phyloP scores from a whole-genome alignment of 2,888 invertebrate genomes.

The Congeria kusceri region DNA sequence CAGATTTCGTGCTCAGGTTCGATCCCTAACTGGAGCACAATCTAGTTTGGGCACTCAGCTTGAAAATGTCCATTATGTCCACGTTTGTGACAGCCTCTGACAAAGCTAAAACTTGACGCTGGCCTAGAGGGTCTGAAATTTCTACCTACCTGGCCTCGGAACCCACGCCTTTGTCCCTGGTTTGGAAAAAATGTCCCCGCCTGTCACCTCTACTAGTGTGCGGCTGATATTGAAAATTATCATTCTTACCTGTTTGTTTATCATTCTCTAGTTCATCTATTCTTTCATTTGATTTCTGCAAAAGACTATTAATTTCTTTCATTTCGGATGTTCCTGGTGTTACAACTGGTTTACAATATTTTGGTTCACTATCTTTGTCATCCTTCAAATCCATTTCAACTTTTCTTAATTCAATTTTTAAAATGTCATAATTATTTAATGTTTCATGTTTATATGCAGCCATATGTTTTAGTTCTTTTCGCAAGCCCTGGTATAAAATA shows the following conservation, averaged over 20 bases:
- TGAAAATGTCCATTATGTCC: constrained; percentile 1
- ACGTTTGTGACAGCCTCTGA: not conserved
- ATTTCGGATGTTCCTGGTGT: not conserved
- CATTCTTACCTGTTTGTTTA: not conserved
- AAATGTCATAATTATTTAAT: not conserved
- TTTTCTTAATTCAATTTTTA: constrained; percentile 8
- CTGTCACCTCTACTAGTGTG: not conserved
- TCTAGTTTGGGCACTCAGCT: not conserved
- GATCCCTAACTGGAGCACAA: not conserved
- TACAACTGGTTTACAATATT: not conserved
- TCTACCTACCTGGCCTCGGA: not conserved
- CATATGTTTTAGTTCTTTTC: not conserved
- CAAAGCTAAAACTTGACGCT: not conserved
- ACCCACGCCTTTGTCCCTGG: not conserved
- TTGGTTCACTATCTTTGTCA: not conserved
- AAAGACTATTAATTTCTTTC: not conserved
- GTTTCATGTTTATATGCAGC: constrained; percentile 6
- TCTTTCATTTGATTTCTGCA: too few species aligned
- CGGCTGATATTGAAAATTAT: not conserved
- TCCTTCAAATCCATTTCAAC: not conserved
- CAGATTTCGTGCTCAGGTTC: not conserved
- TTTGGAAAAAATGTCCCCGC: not conserved
- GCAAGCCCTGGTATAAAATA: not conserved
- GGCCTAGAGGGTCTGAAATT: not conserved
- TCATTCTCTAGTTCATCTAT: not conserved